These are phyloP conservation scores for Silurus aristotelis DNA, from an alignment of 2,797 vertebrate genomes.

Conservation along the genomic window DNA sequence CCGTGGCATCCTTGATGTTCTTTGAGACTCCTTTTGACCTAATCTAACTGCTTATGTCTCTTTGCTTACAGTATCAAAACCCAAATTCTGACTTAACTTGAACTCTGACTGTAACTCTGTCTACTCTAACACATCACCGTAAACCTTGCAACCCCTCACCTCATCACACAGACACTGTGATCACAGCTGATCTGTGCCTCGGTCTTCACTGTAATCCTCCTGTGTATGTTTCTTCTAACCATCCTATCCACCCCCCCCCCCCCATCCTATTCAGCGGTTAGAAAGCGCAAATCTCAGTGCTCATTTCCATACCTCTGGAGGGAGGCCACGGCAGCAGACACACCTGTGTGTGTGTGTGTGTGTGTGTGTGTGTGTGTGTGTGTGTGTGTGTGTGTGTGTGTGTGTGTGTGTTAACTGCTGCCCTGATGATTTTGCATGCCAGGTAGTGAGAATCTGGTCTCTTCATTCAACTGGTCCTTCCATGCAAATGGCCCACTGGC, in stretches of 20 bases:
- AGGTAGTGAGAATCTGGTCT: constrained; percentile 76
- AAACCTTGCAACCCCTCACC: background rate
- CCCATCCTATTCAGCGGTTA: constrained; percentile 45
- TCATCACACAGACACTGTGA: constrained; percentile 5
- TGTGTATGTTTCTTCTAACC: constrained; percentile 30
- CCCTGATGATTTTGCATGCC: constrained; percentile 78
- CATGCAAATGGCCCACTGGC: constrained; percentile 76
- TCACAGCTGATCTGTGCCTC: constrained; percentile 27
- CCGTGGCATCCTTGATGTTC: constrained; percentile 68
- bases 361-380: constrained; percentile 54
- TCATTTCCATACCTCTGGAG: constrained; percentile 70
- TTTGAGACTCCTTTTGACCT: background rate
- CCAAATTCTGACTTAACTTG: constrained; percentile 23
- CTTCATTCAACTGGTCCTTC: constrained; percentile 75
- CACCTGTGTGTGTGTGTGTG: constrained; percentile 69
- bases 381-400: constrained; percentile 59
- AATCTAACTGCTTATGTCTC: background rate
- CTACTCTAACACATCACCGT: background rate
- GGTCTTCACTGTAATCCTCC: constrained; percentile 1
- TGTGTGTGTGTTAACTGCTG: constrained; percentile 76
- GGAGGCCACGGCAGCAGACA: constrained; percentile 61
- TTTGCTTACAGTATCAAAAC: background rate
- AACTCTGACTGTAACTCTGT: background rate
- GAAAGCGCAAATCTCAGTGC: constrained; percentile 69
- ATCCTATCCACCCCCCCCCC: background rate